Percentiles rank a stretch among this genome's conserved stretches.
Evolutionary conservation across 2,888 invertebrate genomes (phyloP).

Genomic region (Lepas anatifera): DNA sequence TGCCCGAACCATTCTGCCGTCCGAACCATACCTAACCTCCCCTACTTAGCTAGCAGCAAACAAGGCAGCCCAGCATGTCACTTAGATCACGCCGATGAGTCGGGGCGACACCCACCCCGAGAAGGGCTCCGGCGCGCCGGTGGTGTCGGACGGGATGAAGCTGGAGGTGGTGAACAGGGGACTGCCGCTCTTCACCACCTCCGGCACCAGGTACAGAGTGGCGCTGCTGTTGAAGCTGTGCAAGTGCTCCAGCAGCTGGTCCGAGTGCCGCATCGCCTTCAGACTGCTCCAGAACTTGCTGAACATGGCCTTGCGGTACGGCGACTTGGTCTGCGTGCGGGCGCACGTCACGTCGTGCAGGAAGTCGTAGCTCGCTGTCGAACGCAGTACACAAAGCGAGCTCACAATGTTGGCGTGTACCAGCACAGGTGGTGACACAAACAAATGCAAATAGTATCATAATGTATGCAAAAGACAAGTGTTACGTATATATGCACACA

Average conservation of each 20-base stretch:
- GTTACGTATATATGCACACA: too few relatives aligned
- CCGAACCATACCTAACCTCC: too few relatives aligned
- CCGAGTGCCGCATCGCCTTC: constrained; percentile 50
- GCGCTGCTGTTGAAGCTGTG: constrained; percentile 49
- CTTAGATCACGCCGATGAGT: too few relatives aligned
- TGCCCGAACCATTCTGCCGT: too few relatives aligned
- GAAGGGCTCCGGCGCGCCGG: constrained; percentile 3
- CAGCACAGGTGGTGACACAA: too few relatives aligned
- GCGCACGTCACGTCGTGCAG: constrained; percentile 57
- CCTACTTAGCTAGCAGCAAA: too few relatives aligned
- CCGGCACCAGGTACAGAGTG: constrained; percentile 53
- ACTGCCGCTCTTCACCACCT: constrained; percentile 53
- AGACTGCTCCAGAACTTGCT: constrained; percentile 51
- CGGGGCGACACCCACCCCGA: neutral
- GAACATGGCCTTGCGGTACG: constrained; percentile 51
- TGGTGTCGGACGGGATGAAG: constrained; percentile 37
- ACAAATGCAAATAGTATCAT: too few relatives aligned
- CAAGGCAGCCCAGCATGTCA: too few relatives aligned
- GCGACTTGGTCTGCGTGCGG: constrained; percentile 34
- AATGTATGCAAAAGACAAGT: too few relatives aligned
- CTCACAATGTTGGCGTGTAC: too few relatives aligned
- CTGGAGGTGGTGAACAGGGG: too few relatives aligned
- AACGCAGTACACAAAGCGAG: too few relatives aligned
- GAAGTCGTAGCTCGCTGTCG: constrained; percentile 53
- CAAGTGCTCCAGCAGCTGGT: constrained; percentile 53